Base-by-base conservation (phyloP, 2,888 invertebrate species). In the Melanotus villosus region DNA sequence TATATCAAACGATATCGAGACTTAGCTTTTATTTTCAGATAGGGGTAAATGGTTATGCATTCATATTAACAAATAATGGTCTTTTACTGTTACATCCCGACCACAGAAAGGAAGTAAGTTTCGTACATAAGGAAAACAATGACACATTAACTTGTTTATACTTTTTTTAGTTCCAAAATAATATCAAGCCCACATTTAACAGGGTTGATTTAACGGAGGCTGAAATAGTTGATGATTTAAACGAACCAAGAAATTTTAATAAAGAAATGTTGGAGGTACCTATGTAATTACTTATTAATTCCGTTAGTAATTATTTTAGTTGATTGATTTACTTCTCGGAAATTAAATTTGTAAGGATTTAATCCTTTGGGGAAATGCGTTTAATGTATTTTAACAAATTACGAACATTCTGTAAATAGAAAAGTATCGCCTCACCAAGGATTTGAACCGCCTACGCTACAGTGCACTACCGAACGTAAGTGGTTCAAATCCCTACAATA, bases 181-280 rank as follows among this genome's bases (percentile, higher is more conserved):
- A 96, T 73, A 85, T 96, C 68, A 98, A 98, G 83, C 97, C 98
- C 7, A 96, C 97, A 76, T 99, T 98, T 86, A 98, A 98, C 84
- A 94, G 96, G 80, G 96, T 99, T 6, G 99, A 99, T 83, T 91
- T 99, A 88, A 90, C 94, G 47, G 98, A 99, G 87, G 94, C 98
- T 36, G 98, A 99, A 86, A 86, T 98, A 18, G 89, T 94, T 78
- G 80, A 82, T 66, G 91, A 92, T 77, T 91, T 91, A 75, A 86
- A 89, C 74, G 89, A 89, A 71, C 91, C 95, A 0, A 89, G 95
- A 78, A 90, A 92, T 76, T 95, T 95, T 77, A 92, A 92, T 88
- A 90, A 80, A 12, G 73, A 77, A 2, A 80, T 84, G 38, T 78
- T 84, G 0, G 78, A 81, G 74, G 84, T 84, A 78, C 26, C 26